A percentile compares a stretch with the other conserved stretches of the same genome.
These are phyloP conservation scores for Galeopterus variegatus DNA, from an alignment of 2,113 vertebrate genomes.

Conservation along the genomic window DNA sequence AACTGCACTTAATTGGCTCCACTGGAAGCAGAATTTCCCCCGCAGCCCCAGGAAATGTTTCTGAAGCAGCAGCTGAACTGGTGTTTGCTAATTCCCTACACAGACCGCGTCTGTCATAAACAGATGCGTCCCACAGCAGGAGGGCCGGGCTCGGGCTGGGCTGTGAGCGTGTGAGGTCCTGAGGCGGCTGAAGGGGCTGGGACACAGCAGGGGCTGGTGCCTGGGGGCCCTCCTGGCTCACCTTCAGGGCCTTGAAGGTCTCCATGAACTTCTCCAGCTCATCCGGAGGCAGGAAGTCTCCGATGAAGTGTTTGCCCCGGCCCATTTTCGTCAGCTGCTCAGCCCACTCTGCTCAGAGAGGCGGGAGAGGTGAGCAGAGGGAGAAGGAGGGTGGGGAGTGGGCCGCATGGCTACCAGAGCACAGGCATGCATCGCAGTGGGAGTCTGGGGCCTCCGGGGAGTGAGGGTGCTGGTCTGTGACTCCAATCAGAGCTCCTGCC, in stretches of 20 bases:
- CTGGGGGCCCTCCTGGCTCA: slow-evolving; percentile 77
- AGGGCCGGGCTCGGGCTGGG: neutral
- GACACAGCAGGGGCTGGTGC: neutral
- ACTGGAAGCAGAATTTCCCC: slow-evolving; percentile 20
- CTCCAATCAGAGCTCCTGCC: neutral
- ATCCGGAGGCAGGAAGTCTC: slow-evolving; percentile 97
- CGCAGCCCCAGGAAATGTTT: neutral
- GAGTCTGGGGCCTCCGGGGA: neutral
- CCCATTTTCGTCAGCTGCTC: slow-evolving; percentile 99
- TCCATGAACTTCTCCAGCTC: slow-evolving; percentile 99
- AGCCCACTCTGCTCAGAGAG: slow-evolving; percentile 94
- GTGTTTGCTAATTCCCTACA: neutral
- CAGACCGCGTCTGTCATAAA: neutral
- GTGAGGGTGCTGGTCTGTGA: neutral
- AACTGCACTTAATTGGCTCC: slow-evolving; percentile 7
- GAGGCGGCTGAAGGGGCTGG: neutral
- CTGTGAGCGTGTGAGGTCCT: neutral
- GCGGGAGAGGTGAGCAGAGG: neutral
- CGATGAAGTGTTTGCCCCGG: slow-evolving; percentile 98
- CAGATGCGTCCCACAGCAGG: neutral
- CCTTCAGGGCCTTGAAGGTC: slow-evolving; percentile 98
- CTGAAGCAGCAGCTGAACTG: neutral
- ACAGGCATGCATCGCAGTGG: neutral
- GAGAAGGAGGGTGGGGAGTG: fast-evolving
- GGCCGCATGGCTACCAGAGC: no score